Evolutionary conservation across 2,113 vertebrate genomes (phyloP).

Genomic region (Agapornis roseicollis): DNA sequence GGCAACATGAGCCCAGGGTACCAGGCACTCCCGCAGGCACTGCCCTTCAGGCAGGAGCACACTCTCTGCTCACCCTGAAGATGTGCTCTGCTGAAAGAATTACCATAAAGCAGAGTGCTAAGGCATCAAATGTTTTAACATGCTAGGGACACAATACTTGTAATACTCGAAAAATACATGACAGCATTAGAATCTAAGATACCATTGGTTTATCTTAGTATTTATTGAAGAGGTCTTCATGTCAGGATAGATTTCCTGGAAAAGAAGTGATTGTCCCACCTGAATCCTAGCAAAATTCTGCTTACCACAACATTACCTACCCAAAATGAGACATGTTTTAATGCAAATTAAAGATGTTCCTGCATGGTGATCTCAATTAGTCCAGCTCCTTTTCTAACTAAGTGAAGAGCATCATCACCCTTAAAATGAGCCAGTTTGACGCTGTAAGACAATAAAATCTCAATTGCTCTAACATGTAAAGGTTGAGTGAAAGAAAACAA

Average conservation of each 20-base stretch:
- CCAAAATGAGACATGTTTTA: neutral
- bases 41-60: neutral
- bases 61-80: neutral
- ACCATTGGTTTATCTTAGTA: neutral
- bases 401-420: neutral
- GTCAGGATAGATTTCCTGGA: neutral
- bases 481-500: neutral
- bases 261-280: neutral
- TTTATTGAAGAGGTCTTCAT: neutral
- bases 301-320: neutral
- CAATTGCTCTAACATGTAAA: neutral
- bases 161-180: neutral
- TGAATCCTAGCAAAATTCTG: neutral
- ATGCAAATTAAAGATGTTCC: neutral
- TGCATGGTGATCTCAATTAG: neutral
- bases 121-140: neutral
- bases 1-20: neutral
- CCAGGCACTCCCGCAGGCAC: neutral
- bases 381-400: neutral
- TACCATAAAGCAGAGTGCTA: neutral
- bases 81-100: neutral
- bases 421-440: neutral
- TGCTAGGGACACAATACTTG: neutral
- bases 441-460: neutral
- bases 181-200: neutral